Evolutionary conservation across 2,888 invertebrate species (phyloP), one percentile per base, ranked within the genome.

Genomic region (Lasius fuliginosus): DNA sequence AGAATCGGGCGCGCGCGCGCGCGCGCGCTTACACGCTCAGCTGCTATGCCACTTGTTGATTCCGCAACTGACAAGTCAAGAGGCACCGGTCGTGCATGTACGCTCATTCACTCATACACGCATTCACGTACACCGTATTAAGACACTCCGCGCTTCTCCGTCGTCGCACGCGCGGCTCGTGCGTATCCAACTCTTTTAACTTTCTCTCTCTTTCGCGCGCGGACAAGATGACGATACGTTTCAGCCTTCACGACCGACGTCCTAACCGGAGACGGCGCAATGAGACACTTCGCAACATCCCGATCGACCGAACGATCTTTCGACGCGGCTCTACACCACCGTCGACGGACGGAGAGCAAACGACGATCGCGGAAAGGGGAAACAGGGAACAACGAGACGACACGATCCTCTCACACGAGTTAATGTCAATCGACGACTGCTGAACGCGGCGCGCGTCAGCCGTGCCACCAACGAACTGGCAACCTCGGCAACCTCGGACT

Each of bases 21-120:
- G 40, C 65, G 81, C 83, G 81, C 87, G 86, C 82, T 84, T 64
- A 89, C 76, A 81, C 84, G 84, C 82, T 53, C 49, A 82, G 42
- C 65, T 64, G 77, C 49, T 69, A 64, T 86, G 88, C 90, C 92
- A 92, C 92, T 92, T 92, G 92, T 92, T 92, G 92, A 92, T 92
- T 90, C 88, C 62, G 83, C 85, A 23, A 89, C 89, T 89, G 90
- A 88, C 90, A 91, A 88, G 69, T 62, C 67, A 18, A 76, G 84
- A 73, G 74, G 82, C 46, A 84, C 85, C 84, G 75, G 67, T 67
- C 73, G 62, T 68, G 11, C 76, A 15, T 53, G 0, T 74, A 33
- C 83, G 56, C 77, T 58, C 56, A 58, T 42, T n/a, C 81, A 56
- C 68, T n/a, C 40, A 67, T 62, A 58, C 74, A 27, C 23, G 33